Conservation (phyloP, 2,113 vertebrate genomes). For the Neotoma lepida region DNA sequence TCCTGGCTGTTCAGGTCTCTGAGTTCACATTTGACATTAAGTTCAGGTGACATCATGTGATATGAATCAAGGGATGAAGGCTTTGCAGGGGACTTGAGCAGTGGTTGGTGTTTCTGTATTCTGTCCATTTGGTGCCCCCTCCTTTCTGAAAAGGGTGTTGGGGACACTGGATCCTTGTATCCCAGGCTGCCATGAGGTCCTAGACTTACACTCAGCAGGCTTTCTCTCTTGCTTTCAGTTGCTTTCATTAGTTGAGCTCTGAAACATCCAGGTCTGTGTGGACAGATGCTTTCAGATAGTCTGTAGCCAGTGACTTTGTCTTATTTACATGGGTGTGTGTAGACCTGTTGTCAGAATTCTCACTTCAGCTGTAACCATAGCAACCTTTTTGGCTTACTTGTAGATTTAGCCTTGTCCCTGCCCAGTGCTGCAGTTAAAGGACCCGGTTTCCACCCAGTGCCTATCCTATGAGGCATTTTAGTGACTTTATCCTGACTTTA, state of each 20-base stretch:
- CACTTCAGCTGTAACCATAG: neutral
- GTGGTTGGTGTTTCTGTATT: neutral
- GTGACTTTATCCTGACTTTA: neutral
- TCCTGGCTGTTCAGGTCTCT: too few species aligned
- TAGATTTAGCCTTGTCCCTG: neutral
- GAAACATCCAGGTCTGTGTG: neutral
- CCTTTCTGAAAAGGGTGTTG: neutral
- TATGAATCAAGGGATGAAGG: neutral
- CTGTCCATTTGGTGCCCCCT: neutral
- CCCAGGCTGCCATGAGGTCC: neutral
- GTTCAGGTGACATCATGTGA: neutral
- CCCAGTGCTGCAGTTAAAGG: neutral
- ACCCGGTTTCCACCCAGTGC: neutral
- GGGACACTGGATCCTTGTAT: neutral
- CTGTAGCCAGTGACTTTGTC: neutral
- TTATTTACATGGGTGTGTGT: neutral
- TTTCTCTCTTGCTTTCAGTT: neutral
- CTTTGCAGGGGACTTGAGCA: slow-evolving; percentile 3
- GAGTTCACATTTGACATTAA: neutral
- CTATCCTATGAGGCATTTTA: neutral
- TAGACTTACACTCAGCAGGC: too few species aligned
- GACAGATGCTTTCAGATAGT: neutral
- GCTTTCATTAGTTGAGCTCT: neutral
- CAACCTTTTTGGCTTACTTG: neutral
- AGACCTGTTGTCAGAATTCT: neutral